A percentile compares a stretch with the other conserved stretches of the same genome.
Evolutionary conservation across 2,113 vertebrate genomes (phyloP).

Genomic region (Nymphicus hollandicus): DNA sequence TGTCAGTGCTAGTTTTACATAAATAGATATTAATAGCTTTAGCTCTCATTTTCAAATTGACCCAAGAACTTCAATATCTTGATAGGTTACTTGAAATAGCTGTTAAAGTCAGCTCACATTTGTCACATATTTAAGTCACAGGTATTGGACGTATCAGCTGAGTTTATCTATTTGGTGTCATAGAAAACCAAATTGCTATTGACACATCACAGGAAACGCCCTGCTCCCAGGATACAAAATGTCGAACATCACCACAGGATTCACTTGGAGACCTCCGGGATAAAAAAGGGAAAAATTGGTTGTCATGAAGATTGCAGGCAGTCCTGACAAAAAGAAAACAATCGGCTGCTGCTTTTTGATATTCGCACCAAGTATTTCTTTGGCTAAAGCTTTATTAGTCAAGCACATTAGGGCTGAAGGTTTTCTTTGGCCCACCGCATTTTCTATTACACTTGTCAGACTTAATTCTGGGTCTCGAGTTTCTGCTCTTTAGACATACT

Average conservation of each 20-base stretch:
- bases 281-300: background rate
- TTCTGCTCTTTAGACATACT: background rate
- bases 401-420: background rate
- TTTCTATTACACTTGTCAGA: background rate
- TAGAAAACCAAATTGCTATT: conserved; percentile 25
- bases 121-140: background rate
- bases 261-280: background rate
- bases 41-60: conserved; percentile 1
- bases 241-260: background rate
- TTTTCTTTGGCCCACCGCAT: background rate
- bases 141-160: background rate
- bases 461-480: background rate
- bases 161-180: conserved; percentile 1
- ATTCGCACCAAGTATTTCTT: background rate
- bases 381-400: background rate
- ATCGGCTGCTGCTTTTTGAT: background rate
- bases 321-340: background rate
- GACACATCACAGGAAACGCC: background rate
- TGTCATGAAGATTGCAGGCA: background rate
- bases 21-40: background rate
- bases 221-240: background rate
- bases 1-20: background rate
- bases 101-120: background rate
- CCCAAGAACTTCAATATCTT: conserved; percentile 1
- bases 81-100: conserved; percentile 8